phyloP scores from a whole-genome alignment of 1,140 invertebrate genomes.

The Harpegnathos saltator region DNA sequence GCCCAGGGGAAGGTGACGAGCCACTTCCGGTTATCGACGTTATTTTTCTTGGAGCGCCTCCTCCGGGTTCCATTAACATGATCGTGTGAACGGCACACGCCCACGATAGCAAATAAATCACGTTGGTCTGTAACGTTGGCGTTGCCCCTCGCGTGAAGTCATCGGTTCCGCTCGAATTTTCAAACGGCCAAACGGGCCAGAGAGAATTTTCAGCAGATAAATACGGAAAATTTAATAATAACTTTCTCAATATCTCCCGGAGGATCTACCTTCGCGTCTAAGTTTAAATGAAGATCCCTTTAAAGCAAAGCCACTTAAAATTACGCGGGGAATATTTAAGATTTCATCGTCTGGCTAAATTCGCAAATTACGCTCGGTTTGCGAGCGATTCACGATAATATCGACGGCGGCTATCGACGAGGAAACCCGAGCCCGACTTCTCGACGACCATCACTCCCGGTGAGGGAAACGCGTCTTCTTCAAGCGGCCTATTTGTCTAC shows the following conservation, averaged over 20 bases:
- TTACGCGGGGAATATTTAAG: no score
- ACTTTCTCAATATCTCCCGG: no score
- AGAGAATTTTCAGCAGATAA: slow-evolving; percentile 11
- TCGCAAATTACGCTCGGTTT: no score
- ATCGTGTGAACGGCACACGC: not conserved
- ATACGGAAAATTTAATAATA: not conserved
- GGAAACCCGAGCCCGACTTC: no score
- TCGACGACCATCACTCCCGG: no score
- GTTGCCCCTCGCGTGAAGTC: not conserved
- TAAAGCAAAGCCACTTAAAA: no score
- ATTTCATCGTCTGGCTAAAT: no score
- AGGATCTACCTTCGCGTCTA: no score
- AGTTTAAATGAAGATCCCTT: no score
- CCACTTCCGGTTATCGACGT: slow-evolving; percentile 1
- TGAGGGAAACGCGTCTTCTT: no score
- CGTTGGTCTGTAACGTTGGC: not conserved
- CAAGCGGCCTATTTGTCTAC: not conserved
- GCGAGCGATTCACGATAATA: no score
- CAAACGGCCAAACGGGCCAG: not conserved
- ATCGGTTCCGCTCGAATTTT: not conserved
- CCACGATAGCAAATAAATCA: slow-evolving; percentile 8
- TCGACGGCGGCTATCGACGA: no score
- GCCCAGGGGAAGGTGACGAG: not conserved
- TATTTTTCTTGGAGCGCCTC: slow-evolving; percentile 25
- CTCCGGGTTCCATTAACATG: slow-evolving; percentile 2